Base-by-base conservation (phyloP, 2,113 vertebrate genomes). In the Buteo buteo region DNA sequence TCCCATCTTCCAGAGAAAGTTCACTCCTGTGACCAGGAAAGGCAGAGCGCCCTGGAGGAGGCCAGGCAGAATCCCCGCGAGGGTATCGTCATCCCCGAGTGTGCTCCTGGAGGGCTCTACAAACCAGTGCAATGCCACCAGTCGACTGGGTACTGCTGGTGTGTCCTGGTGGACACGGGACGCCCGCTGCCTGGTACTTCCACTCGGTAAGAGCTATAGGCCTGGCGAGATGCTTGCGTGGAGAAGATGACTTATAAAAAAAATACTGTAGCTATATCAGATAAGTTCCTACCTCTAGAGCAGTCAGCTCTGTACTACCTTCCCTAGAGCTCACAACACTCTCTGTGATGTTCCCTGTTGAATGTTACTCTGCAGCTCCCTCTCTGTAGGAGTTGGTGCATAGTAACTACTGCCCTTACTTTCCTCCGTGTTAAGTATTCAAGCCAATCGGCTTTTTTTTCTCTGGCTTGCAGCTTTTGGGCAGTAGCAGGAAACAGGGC, bases 91-190 rank as follows among this genome's bases (percentile, higher is more conserved):
- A 99, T 99, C 80, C 99, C 99, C 0, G 99, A 99, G 96, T 99
- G 99, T 11, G 99, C 98, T n/a, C 98, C 98, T 0, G 99, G 98
- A 47, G 99, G 99, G 5, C 98, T 99, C 62, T 99, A 99, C 97
- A 99, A 99, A 85, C 98, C 99, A 0, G 99, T 99, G 85, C 99
- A 99, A 86, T 99, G 99, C 96, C 99, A 99, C 98, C 99, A 99
- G 96, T 99, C 99, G 4, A 99, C 99, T 12, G 99, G 99, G 42
- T 99, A 99, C 98, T 99, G 99, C 98, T 99, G 99, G 99, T 99
- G 99, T 87, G 99, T 99, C 70, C 97, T 99, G 85, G 99, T 99
- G 94, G 99, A 99, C 97, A 99, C 99, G 0, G 99, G 99, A 55
- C 98, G 99, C 21, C 99, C 99, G 9, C 98, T 99, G 86, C 99